Evolutionary conservation across 2,113 vertebrate genomes (phyloP).

Genomic region (Athene noctua): DNA sequence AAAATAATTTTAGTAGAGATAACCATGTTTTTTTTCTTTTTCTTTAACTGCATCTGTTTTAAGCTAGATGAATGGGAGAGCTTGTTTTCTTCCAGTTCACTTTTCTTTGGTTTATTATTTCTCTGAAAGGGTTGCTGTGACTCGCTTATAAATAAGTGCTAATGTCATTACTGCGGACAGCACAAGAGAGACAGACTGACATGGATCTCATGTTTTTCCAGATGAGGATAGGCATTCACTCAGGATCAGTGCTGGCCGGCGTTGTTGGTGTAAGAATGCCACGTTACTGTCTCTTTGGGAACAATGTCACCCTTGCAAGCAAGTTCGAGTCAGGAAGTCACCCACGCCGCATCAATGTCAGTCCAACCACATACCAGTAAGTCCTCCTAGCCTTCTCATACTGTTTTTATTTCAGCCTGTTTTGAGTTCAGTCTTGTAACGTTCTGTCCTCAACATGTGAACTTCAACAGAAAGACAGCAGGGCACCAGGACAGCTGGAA

Average conservation of each 20-base stretch:
- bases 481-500: neutral
- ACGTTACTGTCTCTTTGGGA: slow-evolving; percentile 97
- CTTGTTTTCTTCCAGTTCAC: neutral
- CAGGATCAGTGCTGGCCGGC: slow-evolving; percentile 93
- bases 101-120: neutral
- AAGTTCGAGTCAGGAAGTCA: slow-evolving; percentile 98
- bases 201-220: slow-evolving; percentile 36
- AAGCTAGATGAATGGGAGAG: neutral
- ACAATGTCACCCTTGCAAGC: slow-evolving; percentile 98
- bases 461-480: neutral
- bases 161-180: neutral
- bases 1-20: neutral
- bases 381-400: slow-evolving; percentile 21
- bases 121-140: neutral
- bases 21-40: neutral
- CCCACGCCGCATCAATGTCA: slow-evolving; percentile 94
- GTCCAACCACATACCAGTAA: slow-evolving; percentile 96
- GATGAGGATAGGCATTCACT: slow-evolving; percentile 97
- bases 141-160: neutral
- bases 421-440: neutral
- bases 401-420: neutral
- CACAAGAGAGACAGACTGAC: neutral
- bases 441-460: neutral
- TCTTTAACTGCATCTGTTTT: neutral
- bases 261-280: slow-evolving; percentile 98